Evolutionary conservation across 2,888 invertebrate species (phyloP), one percentile per base, ranked within the genome.

Genomic region (Drosophila rubida): DNA sequence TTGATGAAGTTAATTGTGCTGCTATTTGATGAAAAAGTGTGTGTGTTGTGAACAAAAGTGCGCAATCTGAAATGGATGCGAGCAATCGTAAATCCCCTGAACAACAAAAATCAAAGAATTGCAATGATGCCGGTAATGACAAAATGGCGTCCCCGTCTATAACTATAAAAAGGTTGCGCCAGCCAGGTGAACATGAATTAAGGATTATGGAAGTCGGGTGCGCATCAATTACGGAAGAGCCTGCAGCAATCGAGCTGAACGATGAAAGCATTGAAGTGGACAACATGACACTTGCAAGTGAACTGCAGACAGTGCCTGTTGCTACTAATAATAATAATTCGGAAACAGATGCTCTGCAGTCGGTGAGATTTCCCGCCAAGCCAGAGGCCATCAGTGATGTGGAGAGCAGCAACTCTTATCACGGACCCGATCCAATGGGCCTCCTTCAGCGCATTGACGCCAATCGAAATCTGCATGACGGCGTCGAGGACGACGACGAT

Each of bases 341-440:
- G 4, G n/a, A 76, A 4, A 9, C 22, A 3, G 48, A 75, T 19
- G 35, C 48, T 2, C 1, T 59, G 4, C 2, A 23, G 4, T 57
- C 65, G 2, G 87, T 74, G 3, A 42, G 23, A 9, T 9, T 54
- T 7, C 65, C 67, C 0, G 46, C 71, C 11, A 85, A 81, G 25
- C 25, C 50, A 0, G 71, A 85, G 25, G 71, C 63, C 0, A 66
- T 41, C 39, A 78, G 69, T 51, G 87, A 75, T 6, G 71, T 4
- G 0, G 82, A 81, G 8, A 64, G 55, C 45, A 53, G 9, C 8
- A 27, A 46, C 22, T 63, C 88, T 0, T 86, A 86, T 27, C 57
- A 53, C 32, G 75, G 61, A 4, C 37, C 37, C 0, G 88, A 89
- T 70, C 90, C 90, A 0, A 89, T 90, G 90, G 88, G 86, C 22